Percentiles rank a stretch among this genome's conserved stretches.
These are phyloP conservation scores for Calliphora vomitoria DNA, from an alignment of 2,888 invertebrate genomes.

Conservation along the genomic window DNA sequence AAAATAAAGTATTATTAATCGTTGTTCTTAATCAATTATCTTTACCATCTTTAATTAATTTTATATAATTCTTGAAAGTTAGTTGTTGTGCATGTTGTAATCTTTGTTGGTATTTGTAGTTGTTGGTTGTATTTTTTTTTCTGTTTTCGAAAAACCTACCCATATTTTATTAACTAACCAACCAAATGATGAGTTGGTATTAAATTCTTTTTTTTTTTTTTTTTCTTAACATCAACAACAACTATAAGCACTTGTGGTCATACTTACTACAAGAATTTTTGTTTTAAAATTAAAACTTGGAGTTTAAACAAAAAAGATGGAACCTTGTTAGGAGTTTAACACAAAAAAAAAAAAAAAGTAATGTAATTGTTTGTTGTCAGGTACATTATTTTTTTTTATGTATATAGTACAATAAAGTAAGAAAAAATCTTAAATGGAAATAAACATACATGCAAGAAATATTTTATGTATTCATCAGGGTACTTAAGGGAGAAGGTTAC, in stretches of 20 bases:
- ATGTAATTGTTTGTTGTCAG: slow-evolving; percentile 59
- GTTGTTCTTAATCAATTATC: slow-evolving; percentile 85
- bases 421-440: neutral
- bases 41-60: slow-evolving; percentile 85
- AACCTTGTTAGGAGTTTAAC: slow-evolving; percentile 33
- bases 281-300: slow-evolving; percentile 11
- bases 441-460: neutral
- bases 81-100: slow-evolving; percentile 28
- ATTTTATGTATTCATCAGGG: slow-evolving; percentile 12
- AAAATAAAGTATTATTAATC: slow-evolving; percentile 83
- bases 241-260: slow-evolving; percentile 42
- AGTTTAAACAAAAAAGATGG: slow-evolving; percentile 22
- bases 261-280: neutral
- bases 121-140: neutral
- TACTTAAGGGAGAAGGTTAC: neutral
- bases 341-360: slow-evolving; percentile 1
- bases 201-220: slow-evolving; percentile 21
- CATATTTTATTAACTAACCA: slow-evolving; percentile 54
- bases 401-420: neutral
- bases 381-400: slow-evolving; percentile 16
- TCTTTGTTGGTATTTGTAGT: slow-evolving; percentile 30
- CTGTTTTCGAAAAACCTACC: slow-evolving; percentile 29
- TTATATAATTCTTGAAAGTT: slow-evolving; percentile 77
- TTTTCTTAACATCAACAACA: neutral
- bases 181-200: slow-evolving; percentile 54